These are phyloP conservation scores for Micromesistius poutassou DNA, from an alignment of 2,797 vertebrate genomes.

Conservation along the genomic window DNA sequence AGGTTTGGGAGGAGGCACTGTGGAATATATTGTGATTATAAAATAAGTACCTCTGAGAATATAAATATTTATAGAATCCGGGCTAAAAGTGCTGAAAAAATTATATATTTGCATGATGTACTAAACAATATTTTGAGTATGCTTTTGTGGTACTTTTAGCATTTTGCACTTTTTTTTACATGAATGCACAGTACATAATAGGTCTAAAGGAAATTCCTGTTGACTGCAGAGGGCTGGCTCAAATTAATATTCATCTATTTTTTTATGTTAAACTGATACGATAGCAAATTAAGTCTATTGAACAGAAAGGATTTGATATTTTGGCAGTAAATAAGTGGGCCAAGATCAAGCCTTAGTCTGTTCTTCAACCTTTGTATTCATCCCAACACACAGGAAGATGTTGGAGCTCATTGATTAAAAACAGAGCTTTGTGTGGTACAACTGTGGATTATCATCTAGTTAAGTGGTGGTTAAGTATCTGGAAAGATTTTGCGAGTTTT, in stretches of 20 bases:
- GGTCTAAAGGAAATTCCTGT: constrained; percentile 42
- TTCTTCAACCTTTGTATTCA: constrained; percentile 56
- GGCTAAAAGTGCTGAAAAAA: neutral
- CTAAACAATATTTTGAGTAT: neutral
- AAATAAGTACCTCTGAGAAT: neutral
- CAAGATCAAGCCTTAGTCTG: constrained; percentile 51
- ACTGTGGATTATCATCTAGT: constrained; percentile 45
- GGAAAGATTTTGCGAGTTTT: constrained; percentile 1
- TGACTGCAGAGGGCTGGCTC: constrained; percentile 48
- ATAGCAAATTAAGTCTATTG: constrained; percentile 50
- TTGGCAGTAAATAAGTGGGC: constrained; percentile 63
- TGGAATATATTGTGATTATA: constrained; percentile 4
- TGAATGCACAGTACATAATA: neutral
- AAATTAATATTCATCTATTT: constrained; percentile 48
- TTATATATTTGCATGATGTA: neutral
- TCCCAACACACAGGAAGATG: constrained; percentile 50
- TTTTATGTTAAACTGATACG: constrained; percentile 45
- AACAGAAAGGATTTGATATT: constrained; percentile 68
- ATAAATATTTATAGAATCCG: neutral
- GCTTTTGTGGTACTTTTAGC: neutral
- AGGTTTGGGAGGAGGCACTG: neutral
- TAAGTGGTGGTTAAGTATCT: constrained; percentile 24
- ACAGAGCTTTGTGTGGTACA: constrained; percentile 56
- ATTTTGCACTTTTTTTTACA: neutral
- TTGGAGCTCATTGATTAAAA: constrained; percentile 64